Evolutionary conservation across 2,797 vertebrate genomes (phyloP).

Genomic region (Manis pentadactyla): DNA sequence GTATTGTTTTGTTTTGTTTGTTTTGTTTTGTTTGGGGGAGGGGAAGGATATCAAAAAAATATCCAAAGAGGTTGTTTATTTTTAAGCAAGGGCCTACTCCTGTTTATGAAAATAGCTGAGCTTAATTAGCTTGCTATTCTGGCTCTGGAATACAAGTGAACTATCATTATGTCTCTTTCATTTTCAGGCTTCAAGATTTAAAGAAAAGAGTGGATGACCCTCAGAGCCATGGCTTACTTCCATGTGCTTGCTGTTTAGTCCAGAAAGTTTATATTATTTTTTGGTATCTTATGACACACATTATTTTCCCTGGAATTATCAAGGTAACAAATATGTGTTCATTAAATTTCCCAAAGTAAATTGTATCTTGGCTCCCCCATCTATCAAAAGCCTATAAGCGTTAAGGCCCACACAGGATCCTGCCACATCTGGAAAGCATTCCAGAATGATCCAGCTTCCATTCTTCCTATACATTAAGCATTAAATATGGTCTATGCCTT

Average conservation of each 20-base stretch:
- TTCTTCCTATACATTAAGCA: neutral
- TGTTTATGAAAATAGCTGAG: conserved; percentile 68
- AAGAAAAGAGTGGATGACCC: neutral
- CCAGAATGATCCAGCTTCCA: neutral
- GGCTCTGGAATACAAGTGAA: conserved; percentile 65
- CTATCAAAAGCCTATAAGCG: neutral
- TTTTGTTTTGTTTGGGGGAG: neutral
- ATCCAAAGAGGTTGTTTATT: conserved; percentile 20
- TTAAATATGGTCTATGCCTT: neutral
- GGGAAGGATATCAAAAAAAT: neutral
- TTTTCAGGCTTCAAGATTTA: neutral
- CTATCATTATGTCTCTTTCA: conserved; percentile 74
- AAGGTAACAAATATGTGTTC: neutral
- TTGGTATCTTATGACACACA: neutral
- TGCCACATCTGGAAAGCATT: neutral
- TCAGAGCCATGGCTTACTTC: neutral
- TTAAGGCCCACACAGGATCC: neutral
- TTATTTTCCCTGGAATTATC: conserved; percentile 25
- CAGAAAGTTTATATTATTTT: neutral
- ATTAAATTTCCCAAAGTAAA: neutral
- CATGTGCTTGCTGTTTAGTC: neutral
- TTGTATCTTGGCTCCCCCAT: neutral
- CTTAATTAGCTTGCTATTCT: conserved; percentile 75
- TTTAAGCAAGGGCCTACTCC: conserved; percentile 63
- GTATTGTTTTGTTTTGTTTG: neutral